These are phyloP conservation scores for Ceramica pisi DNA, from an alignment of 2,888 invertebrate genomes.

Conservation along the genomic window DNA sequence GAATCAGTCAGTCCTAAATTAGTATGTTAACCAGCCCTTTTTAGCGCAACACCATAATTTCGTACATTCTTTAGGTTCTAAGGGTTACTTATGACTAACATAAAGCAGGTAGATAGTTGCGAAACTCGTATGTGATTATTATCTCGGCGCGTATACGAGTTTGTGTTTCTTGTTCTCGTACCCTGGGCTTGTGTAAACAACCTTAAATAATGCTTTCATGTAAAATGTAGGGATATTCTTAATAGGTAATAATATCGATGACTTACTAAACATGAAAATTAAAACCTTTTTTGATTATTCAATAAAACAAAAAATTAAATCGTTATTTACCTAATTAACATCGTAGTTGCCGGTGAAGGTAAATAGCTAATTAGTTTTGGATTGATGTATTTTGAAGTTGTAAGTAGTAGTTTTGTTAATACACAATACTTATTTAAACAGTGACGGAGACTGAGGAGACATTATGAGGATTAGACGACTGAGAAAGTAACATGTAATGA, in stretches of 20 bases:
- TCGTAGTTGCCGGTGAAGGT: not conserved
- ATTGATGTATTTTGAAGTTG: constrained; percentile 1
- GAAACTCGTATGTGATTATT: constrained; percentile 66
- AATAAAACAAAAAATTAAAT: not conserved
- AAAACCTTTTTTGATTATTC: constrained; percentile 15
- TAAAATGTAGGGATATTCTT: constrained; percentile 33
- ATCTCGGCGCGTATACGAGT: constrained; percentile 55
- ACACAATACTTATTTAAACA: not conserved
- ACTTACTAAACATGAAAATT: constrained; percentile 12
- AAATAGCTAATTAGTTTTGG: not conserved
- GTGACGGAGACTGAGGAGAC: not conserved
- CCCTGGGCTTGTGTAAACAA: constrained; percentile 64
- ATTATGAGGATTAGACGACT: not conserved
- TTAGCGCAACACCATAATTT: constrained; percentile 51
- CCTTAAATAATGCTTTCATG: constrained; percentile 59
- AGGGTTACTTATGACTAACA: constrained; percentile 60
- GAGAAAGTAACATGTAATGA: constrained; percentile 11
- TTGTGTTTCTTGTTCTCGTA: constrained; percentile 60
- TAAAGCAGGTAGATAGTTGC: constrained; percentile 59
- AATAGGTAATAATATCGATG: constrained; percentile 35
- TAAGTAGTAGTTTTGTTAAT: not conserved
- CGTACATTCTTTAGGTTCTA: constrained; percentile 47
- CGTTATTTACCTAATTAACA: not conserved
- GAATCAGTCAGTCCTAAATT: constrained; percentile 43
- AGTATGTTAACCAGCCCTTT: constrained; percentile 57